Evolutionary conservation across 2,797 vertebrate genomes (phyloP).

Genomic region (Babyrousa celebensis): DNA sequence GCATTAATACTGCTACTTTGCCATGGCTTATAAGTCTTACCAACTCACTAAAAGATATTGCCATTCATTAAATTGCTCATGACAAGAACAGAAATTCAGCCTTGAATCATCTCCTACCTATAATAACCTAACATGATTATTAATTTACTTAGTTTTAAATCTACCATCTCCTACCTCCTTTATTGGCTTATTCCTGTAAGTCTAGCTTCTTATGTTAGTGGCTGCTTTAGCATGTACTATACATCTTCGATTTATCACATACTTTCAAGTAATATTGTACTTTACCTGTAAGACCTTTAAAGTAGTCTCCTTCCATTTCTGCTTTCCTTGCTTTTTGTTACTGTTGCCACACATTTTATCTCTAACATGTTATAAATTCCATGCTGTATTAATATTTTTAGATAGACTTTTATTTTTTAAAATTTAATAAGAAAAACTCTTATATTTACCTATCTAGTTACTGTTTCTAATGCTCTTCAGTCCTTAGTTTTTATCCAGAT

Average conservation of each 20-base stretch:
- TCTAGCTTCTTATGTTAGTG: conserved; percentile 19
- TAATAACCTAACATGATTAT: not conserved
- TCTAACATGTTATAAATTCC: not conserved
- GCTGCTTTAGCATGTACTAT: not conserved
- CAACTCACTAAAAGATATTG: not conserved
- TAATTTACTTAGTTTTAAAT: conserved; percentile 15
- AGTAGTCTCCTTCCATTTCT: not conserved
- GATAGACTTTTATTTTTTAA: not conserved
- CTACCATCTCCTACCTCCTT: not conserved
- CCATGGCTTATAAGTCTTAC: not conserved
- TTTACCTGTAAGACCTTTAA: not conserved
- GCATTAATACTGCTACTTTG: not conserved
- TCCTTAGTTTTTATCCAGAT: not conserved
- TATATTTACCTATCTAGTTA: not conserved
- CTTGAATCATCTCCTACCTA: not conserved
- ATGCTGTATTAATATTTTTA: not conserved
- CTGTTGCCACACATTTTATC: not conserved
- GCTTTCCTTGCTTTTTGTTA: not conserved
- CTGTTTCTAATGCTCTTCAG: not conserved
- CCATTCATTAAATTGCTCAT: not conserved
- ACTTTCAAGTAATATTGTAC: not conserved
- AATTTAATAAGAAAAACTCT: not conserved
- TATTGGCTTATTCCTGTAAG: not conserved
- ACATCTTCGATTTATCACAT: not conserved
- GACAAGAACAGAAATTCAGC: not conserved